Base-by-base conservation (phyloP, 2,113 vertebrate species). In the Oxygymnocypris stewartii region DNA sequence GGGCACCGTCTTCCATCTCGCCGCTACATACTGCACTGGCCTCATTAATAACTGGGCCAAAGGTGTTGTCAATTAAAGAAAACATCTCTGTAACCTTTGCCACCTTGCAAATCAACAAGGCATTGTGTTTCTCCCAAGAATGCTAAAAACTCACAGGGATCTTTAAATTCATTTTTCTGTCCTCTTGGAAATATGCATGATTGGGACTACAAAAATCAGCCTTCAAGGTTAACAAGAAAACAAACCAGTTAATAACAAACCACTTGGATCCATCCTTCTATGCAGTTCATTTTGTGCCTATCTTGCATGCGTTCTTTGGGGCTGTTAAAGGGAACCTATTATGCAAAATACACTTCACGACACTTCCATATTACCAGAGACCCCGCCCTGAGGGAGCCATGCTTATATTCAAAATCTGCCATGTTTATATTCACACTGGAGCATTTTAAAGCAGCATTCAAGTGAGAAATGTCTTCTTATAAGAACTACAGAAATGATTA, bases 41-140 rank as follows among this genome's bases (percentile, higher is more conserved):
- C 89, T 92, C 87, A 88, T 92, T 94, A 92, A 92, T 91, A 87
- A 87, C 74, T 51, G 10, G 51, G 37, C 84, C 69, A 44, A 80
- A 44, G 63, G 82, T 78, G 73, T 88, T 89, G 89, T 84, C 85
- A 88, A 85, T 90, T 91, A 87, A 90, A 88, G 76, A 84, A 89
- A 90, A 88, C 85, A 89, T 76, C 78, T 78, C 65, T 42, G 85
- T 47, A 88, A 86, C 81, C 75, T 80, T 85, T 71, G 87, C 6
- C 83, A 81, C 35, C 42, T 18, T 7, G 35, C 77, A 82, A 89
- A 85, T 85, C 85, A 77, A 87, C 88, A 87, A 88, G 88, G 83
- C 61, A 77, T 85, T 67, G 51, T 79, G 63, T 89, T 51, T 85
- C 85, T 89, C 12, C 11, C 5, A 59, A 82, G 57, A 74, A 85